Percentiles rank a stretch among this genome's conserved stretches.
Evolutionary conservation across 1,140 invertebrate species (phyloP).

Genomic region (Drosophila carrolli): DNA sequence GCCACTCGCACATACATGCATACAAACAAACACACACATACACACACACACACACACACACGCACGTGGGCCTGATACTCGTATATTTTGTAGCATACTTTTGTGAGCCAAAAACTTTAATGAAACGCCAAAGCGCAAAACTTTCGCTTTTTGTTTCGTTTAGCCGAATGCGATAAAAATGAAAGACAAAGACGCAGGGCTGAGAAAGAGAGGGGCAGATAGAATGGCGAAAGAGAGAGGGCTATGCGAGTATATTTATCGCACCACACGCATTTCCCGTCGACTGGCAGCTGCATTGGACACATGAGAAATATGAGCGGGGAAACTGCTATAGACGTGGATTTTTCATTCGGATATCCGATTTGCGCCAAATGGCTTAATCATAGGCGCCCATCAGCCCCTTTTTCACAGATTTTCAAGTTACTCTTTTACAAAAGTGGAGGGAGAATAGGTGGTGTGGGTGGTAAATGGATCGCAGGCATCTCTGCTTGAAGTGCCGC

Average conservation of each 20-base stretch:
- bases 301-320: slow-evolving; percentile 11
- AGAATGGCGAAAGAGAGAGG: not conserved
- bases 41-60: not conserved
- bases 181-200: slow-evolving; percentile 34
- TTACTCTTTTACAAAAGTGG: slow-evolving; percentile 4
- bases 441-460: too few species aligned
- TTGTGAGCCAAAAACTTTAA: slow-evolving; percentile 72
- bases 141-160: slow-evolving; percentile 68
- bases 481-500: slow-evolving; percentile 5
- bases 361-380: slow-evolving; percentile 67
- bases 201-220: not conserved
- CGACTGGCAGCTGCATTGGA: slow-evolving; percentile 55
- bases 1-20: slow-evolving; percentile 7
- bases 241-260: slow-evolving; percentile 10
- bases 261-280: slow-evolving; percentile 49
- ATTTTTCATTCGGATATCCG: slow-evolving; percentile 52
- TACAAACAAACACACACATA: slow-evolving; percentile 5
- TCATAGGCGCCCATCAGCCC: slow-evolving; percentile 35
- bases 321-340: slow-evolving; percentile 24
- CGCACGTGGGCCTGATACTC: slow-evolving; percentile 23
- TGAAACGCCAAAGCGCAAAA: slow-evolving; percentile 78
- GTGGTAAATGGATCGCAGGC: not conserved
- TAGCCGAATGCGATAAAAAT: slow-evolving; percentile 71
- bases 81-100: slow-evolving; percentile 72
- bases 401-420: slow-evolving; percentile 1